phyloP scores from a whole-genome alignment of 2,888 invertebrate species.

The Falcaria lacertinaria region DNA sequence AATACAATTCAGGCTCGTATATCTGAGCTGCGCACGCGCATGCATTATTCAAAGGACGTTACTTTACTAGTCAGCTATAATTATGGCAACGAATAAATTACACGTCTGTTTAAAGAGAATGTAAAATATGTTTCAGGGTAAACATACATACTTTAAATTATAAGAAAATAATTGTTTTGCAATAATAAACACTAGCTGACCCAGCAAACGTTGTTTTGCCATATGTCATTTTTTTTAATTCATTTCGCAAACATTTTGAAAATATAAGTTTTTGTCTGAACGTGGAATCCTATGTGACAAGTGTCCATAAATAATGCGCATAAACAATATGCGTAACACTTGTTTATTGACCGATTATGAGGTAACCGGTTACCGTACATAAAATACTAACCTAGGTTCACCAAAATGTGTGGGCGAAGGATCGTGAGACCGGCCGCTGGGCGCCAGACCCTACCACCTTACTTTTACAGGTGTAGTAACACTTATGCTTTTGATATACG shows the following conservation, averaged over 20 bases:
- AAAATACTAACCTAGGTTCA: constrained; percentile 27
- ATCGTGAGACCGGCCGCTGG: constrained; percentile 47
- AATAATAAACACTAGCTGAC: no score
- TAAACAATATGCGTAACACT: neutral
- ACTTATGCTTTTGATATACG: constrained; percentile 20
- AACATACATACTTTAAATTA: no score
- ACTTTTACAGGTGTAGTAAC: constrained; percentile 14
- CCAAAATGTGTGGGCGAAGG: constrained; percentile 43
- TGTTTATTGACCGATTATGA: constrained; percentile 20
- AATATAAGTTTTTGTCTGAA: no score
- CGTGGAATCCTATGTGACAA: no score
- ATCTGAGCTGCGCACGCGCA: constrained; percentile 29
- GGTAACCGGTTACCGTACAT: constrained; percentile 24
- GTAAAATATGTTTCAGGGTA: constrained; percentile 41
- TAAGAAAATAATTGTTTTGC: no score
- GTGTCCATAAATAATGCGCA: no score
- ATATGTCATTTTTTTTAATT: no score
- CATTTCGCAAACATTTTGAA: no score
- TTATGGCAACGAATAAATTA: constrained; percentile 58
- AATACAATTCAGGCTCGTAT: constrained; percentile 18
- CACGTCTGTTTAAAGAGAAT: constrained; percentile 31
- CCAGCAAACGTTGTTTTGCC: no score
- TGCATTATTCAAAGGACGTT: constrained; percentile 54
- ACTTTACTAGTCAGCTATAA: constrained; percentile 48
- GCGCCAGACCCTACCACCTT: constrained; percentile 31